phyloP scores from a whole-genome alignment of 2,113 vertebrate genomes.

The Dolichotis patagonum region DNA sequence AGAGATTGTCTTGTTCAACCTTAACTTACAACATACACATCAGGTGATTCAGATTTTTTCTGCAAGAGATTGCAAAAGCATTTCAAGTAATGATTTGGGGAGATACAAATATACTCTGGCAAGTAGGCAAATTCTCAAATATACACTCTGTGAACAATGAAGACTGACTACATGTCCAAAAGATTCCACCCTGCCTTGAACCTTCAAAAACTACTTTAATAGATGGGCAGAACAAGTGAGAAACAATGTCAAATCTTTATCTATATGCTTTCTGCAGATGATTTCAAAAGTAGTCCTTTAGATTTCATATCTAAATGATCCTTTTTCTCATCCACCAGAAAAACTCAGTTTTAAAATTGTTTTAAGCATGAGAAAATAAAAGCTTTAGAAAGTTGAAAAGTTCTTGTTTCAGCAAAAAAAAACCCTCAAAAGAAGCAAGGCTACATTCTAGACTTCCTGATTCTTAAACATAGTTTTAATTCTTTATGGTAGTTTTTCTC shows the following conservation, averaged over 20 bases:
- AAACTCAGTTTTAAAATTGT: constrained; percentile 51
- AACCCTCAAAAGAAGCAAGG: background rate
- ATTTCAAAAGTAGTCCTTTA: constrained; percentile 36
- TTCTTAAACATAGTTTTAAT: constrained; percentile 33
- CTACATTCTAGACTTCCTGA: background rate
- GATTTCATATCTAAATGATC: background rate
- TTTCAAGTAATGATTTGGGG: background rate
- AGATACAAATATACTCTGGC: constrained; percentile 1
- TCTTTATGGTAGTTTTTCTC: background rate
- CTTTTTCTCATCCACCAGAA: background rate
- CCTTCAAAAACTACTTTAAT: background rate
- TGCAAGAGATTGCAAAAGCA: background rate
- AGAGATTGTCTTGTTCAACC: background rate
- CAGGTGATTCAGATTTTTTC: background rate
- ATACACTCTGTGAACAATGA: background rate
- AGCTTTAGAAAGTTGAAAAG: constrained; percentile 44
- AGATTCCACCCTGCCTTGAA: background rate
- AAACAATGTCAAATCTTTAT: background rate
- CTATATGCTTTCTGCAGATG: background rate
- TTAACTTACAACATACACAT: background rate
- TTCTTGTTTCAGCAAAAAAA: background rate
- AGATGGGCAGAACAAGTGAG: background rate
- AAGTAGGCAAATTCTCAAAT: constrained; percentile 9
- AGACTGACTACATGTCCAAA: background rate
- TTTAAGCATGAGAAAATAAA: constrained; percentile 63